Conservation (phyloP, 23 tunicate species). For the Trididemnum nubilum region DNA sequence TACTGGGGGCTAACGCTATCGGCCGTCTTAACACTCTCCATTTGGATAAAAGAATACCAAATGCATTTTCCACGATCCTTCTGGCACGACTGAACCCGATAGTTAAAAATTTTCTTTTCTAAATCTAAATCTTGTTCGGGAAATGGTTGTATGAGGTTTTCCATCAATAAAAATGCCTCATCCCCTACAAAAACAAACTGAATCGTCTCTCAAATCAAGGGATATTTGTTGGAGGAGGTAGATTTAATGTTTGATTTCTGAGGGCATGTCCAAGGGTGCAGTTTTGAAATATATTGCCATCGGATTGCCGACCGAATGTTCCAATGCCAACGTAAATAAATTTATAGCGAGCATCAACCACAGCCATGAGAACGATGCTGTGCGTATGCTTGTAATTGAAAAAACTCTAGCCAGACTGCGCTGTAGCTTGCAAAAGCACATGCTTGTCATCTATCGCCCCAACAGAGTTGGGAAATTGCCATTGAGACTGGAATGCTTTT, state of each 20-base stretch:
- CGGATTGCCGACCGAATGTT: slow-evolving; percentile 42
- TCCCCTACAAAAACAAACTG: background rate
- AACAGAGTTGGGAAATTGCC: slow-evolving; percentile 47
- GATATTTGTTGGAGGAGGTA: background rate
- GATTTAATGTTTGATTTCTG: no score
- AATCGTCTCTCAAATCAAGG: background rate
- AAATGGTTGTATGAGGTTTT: background rate
- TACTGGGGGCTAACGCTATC: background rate
- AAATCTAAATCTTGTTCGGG: background rate
- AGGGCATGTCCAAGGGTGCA: slow-evolving; percentile 23
- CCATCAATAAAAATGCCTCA: background rate
- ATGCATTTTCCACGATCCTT: no score
- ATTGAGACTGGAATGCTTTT: no score
- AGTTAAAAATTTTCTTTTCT: background rate
- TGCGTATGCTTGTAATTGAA: slow-evolving; percentile 36
- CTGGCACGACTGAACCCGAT: no score
- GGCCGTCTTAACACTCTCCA: background rate
- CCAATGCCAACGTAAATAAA: slow-evolving; percentile 25
- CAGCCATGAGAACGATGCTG: slow-evolving; percentile 46
- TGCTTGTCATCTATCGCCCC: slow-evolving; percentile 43
- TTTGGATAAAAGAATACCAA: background rate
- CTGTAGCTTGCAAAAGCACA: slow-evolving; percentile 32
- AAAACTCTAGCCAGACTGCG: slow-evolving; percentile 15
- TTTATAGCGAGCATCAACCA: slow-evolving; percentile 35
- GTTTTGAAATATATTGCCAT: slow-evolving; percentile 29